Percentiles rank a stretch among this genome's conserved stretches.
Conservation (phyloP, 2,113 vertebrate genomes). For the Elgaria multicarinata region DNA sequence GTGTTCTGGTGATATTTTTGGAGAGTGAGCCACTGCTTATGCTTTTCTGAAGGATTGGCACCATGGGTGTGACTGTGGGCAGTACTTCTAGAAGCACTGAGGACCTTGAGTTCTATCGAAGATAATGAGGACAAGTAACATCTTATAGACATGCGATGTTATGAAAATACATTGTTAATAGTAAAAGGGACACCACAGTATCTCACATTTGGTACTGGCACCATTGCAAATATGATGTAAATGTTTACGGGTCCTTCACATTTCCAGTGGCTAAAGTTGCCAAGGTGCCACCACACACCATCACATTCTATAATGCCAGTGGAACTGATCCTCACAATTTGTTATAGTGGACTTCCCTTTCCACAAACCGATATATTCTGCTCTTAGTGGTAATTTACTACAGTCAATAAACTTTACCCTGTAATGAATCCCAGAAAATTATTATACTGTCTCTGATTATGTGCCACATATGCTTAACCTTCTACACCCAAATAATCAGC, state of each 20-base stretch:
- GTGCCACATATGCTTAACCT: neutral
- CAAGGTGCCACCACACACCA: neutral
- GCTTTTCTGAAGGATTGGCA: neutral
- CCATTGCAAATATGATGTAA: neutral
- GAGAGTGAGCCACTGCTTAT: neutral
- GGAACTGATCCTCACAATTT: neutral
- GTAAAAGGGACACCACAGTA: neutral
- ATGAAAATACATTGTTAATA: neutral
- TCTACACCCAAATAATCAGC: neutral
- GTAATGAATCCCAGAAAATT: neutral
- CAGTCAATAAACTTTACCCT: too few relatives aligned
- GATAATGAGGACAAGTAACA: neutral
- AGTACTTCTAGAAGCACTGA: neutral
- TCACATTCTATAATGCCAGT: neutral
- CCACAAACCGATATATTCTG: too few relatives aligned
- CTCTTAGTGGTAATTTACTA: too few relatives aligned
- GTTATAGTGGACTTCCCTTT: neutral
- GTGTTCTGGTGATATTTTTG: neutral
- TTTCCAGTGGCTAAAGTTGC: neutral
- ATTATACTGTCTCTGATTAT: neutral
- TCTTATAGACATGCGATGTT: neutral
- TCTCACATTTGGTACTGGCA: neutral
- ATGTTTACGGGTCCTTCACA: neutral
- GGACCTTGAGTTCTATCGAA: neutral
- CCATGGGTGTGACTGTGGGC: neutral